Evolutionary conservation across 1,140 invertebrate species (phyloP).

Genomic region (Drosophila nasuta): DNA sequence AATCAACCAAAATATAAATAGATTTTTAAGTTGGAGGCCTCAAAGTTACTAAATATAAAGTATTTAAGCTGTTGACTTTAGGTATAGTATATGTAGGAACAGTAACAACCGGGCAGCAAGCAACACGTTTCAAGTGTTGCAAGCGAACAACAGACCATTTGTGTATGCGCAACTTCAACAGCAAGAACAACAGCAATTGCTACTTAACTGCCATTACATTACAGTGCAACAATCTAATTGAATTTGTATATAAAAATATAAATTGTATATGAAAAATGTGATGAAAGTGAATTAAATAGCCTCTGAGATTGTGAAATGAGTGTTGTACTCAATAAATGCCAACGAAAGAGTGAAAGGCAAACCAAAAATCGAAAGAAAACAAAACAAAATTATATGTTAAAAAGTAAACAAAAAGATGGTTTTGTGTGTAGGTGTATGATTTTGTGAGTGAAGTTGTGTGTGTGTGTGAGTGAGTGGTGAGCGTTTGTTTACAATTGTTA

Average conservation of each 20-base stretch:
- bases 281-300: constrained; percentile 41
- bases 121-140: constrained; percentile 10
- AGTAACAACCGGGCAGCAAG: constrained; percentile 29
- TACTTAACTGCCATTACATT: constrained; percentile 55
- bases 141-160: constrained; percentile 30
- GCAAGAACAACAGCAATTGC: constrained; percentile 40
- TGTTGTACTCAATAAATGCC: constrained; percentile 20
- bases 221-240: constrained; percentile 15
- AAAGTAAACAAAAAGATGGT: constrained; percentile 20
- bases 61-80: constrained; percentile 14
- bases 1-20: constrained; percentile 20
- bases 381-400: no score
- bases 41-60: constrained; percentile 27
- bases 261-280: constrained; percentile 17
- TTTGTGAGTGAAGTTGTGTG: constrained; percentile 2
- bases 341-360: constrained; percentile 19
- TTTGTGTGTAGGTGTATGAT: constrained; percentile 9
- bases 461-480: constrained; percentile 17
- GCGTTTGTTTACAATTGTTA: constrained; percentile 34
- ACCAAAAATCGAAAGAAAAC: constrained; percentile 9
- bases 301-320: constrained; percentile 38
- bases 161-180: constrained; percentile 29
- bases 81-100: constrained; percentile 17
- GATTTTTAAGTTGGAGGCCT: constrained; percentile 41
- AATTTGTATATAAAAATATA: constrained; percentile 9